Evolutionary conservation across 1,140 invertebrate genomes (phyloP), one percentile per base, ranked within the genome.

Genomic region (Episyrphus balteatus): DNA sequence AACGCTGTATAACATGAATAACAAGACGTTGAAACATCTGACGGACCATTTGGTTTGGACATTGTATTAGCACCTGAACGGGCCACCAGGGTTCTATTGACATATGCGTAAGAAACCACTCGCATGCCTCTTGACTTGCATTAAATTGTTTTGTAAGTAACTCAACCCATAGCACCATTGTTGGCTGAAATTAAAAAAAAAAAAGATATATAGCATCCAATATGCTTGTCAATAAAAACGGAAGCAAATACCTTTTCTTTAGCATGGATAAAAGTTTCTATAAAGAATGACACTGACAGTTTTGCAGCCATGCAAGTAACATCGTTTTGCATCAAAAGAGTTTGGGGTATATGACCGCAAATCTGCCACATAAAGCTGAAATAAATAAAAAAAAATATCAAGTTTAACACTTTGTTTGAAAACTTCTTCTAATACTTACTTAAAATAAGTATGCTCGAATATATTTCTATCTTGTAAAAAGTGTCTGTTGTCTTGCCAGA

Each of bases 141-240:
- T 92, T 92, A 58, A 95, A 93, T 63, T 94, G 91, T 63, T 95
- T 95, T 2, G 90, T 95, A 6, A 95, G 74, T 31, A 94, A 69
- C 67, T 96, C 92, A 19, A 95, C 90, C 92, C 92, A 96, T 51
- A 93, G 89, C 10, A 94, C 84, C 87, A 95, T 93, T 0, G 90
- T 95, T 10, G 92, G 91, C 79, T 86, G 59, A 41, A 71, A 69
- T 50, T 51, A 45, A 49, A 52, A 52, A 48, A 11, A 50, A 44
- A 41, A 33, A 48, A 48, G 39, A 45, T 17, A 15, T 11, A 36
- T 48, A 17, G n/a, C n/a, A n/a, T n/a, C n/a, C n/a, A n/a, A n/a
- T n/a, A n/a, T 7, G 5, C n/a, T n/a, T n/a, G n/a, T n/a, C n/a
- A 42, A 18, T 5, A 12, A 41, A 45, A 46, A 3, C 3, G 33